Conservation (phyloP, 2,797 vertebrate species). For the Coluber constrictor region DNA sequence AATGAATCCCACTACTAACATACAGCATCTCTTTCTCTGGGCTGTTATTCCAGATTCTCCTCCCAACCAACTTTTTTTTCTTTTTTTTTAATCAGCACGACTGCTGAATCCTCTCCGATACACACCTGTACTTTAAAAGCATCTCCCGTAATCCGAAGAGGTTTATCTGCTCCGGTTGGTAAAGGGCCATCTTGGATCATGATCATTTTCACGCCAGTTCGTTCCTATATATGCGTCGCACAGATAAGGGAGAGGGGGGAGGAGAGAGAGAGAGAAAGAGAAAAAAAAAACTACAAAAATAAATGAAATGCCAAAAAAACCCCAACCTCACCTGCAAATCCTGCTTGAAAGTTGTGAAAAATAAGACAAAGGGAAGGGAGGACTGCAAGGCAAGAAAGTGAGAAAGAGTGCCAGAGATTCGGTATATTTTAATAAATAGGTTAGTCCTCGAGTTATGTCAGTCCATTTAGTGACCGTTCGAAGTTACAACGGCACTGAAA, state of each 20-base stretch:
- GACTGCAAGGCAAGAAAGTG: neutral
- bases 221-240: slow-evolving; percentile 77
- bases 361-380: neutral
- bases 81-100: neutral
- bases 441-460: too few relatives aligned
- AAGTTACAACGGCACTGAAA: too few relatives aligned
- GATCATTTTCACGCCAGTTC: slow-evolving; percentile 98
- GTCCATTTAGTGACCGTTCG: too few relatives aligned
- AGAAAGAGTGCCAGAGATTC: neutral
- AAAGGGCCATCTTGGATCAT: slow-evolving; percentile 98
- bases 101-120: slow-evolving; percentile 5
- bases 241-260: neutral
- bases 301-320: neutral
- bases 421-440: neutral
- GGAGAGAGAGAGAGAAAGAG: neutral
- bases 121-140: slow-evolving; percentile 97
- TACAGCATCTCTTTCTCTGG: neutral
- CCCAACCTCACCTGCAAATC: too few relatives aligned
- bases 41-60: neutral
- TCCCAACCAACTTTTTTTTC: neutral
- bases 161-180: slow-evolving; percentile 97
- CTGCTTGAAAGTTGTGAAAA: neutral
- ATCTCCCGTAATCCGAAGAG: slow-evolving; percentile 96
- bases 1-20: too few relatives aligned
- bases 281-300: neutral